Evolutionary conservation across 1,140 invertebrate species (phyloP).

Genomic region (Globodera ellingtonae): DNA sequence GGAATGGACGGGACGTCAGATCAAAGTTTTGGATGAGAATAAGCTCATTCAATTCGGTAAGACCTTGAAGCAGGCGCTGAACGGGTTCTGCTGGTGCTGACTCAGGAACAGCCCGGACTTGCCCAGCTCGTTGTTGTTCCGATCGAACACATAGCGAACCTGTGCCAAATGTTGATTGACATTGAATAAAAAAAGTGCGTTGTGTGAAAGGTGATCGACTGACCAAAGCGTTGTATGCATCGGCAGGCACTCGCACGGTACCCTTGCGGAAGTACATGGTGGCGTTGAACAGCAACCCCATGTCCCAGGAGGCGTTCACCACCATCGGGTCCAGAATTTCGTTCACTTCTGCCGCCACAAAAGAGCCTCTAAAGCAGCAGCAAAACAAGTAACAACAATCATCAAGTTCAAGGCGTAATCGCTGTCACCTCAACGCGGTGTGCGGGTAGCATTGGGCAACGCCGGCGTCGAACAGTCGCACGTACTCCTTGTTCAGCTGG

Average conservation of each 20-base stretch:
- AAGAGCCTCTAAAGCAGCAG: conserved; percentile 40
- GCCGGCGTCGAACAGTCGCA: conserved; percentile 55
- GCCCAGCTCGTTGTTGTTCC: conserved; percentile 63
- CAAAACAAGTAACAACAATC: not conserved
- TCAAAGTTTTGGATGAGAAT: not conserved
- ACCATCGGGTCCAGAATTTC: conserved; percentile 60
- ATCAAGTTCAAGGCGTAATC: not conserved
- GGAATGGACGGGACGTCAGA: conserved; percentile 17
- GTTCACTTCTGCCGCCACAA: conserved; percentile 63
- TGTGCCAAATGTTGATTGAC: not conserved
- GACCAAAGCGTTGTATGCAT: conserved; percentile 57
- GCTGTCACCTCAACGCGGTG: conserved; percentile 46
- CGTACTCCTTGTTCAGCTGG: conserved; percentile 58
- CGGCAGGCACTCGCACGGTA: conserved; percentile 55
- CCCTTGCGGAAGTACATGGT: conserved; percentile 64
- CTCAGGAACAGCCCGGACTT: conserved; percentile 60
- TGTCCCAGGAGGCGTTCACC: conserved; percentile 62
- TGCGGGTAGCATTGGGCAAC: conserved; percentile 62
- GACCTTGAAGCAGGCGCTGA: conserved; percentile 64
- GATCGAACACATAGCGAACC: conserved; percentile 57
- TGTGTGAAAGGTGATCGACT: not conserved
- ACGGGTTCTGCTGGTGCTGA: conserved; percentile 61
- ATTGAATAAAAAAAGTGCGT: too few species aligned
- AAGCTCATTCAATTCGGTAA: conserved; percentile 11
- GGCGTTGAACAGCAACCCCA: conserved; percentile 60